Conservation (phyloP, 2,888 invertebrate genomes). For the Dastarcus helophoroides region DNA sequence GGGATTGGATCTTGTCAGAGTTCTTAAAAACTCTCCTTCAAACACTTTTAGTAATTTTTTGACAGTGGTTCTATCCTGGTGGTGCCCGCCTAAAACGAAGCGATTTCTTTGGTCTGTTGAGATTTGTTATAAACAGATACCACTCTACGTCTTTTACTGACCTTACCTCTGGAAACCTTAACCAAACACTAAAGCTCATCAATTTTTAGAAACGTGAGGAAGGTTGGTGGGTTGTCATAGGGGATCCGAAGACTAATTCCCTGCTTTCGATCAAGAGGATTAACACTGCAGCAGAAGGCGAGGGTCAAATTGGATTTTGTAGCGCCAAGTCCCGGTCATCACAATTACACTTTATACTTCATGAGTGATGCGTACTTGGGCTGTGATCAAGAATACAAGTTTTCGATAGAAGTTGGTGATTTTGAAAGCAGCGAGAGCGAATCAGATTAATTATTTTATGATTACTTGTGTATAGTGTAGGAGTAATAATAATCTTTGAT, state of each 20-base stretch:
- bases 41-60: too few species aligned
- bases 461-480: too few species aligned
- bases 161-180: too few species aligned
- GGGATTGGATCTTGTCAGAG: too few species aligned
- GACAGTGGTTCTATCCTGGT: too few species aligned
- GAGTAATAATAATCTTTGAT: too few species aligned
- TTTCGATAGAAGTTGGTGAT: constrained; percentile 72
- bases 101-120: too few species aligned
- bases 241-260: constrained; percentile 89
- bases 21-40: too few species aligned
- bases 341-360: constrained; percentile 90
- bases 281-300: constrained; percentile 88
- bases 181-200: too few species aligned
- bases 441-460: constrained; percentile 48
- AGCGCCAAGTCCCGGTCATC: constrained; percentile 78
- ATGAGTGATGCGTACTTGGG: constrained; percentile 99
- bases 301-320: constrained; percentile 84
- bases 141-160: too few species aligned
- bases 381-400: constrained; percentile 98
- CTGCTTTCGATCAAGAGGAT: constrained; percentile 92
- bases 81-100: too few species aligned
- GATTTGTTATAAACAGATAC: too few species aligned
- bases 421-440: constrained; percentile 53
- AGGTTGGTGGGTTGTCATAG: constrained; percentile 98
- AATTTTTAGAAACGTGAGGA: constrained; percentile 75